These are phyloP conservation scores for Blastobasis adustella DNA, from an alignment of 2,888 invertebrate genomes.

Conservation along the genomic window DNA sequence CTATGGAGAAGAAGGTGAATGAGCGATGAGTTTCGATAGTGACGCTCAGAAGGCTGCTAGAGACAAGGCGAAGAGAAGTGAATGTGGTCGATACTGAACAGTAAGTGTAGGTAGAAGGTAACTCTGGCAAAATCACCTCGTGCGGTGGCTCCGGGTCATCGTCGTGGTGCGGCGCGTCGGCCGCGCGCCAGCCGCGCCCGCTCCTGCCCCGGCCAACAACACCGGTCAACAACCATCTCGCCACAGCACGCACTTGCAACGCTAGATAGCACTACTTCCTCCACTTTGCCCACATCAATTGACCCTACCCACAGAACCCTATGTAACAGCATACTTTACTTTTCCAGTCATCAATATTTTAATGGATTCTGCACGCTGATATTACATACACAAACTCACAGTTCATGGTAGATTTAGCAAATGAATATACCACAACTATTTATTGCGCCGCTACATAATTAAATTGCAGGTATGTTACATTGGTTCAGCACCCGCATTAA, in stretches of 20 bases:
- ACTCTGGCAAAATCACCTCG: slow-evolving; percentile 75
- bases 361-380: no score
- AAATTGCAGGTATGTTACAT: no score
- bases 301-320: no score
- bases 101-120: slow-evolving; percentile 57
- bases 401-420: no score
- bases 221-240: slow-evolving; percentile 30
- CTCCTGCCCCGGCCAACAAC: slow-evolving; percentile 66
- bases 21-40: slow-evolving; percentile 37
- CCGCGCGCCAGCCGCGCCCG: slow-evolving; percentile 62
- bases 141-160: slow-evolving; percentile 63
- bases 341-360: no score
- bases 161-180: slow-evolving; percentile 58
- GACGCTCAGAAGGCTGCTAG: slow-evolving; percentile 57
- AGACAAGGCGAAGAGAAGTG: slow-evolving; percentile 56
- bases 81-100: slow-evolving; percentile 43
- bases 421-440: no score
- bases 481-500: no score
- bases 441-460: no score
- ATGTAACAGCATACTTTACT: no score
- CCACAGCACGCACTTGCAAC: slow-evolving; percentile 14
- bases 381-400: no score
- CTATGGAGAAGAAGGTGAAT: slow-evolving; percentile 12
- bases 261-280: slow-evolving; percentile 7
- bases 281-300: no score